Evolutionary conservation across 2,113 vertebrate genomes (phyloP).

Genomic region (Clupea harengus): DNA sequence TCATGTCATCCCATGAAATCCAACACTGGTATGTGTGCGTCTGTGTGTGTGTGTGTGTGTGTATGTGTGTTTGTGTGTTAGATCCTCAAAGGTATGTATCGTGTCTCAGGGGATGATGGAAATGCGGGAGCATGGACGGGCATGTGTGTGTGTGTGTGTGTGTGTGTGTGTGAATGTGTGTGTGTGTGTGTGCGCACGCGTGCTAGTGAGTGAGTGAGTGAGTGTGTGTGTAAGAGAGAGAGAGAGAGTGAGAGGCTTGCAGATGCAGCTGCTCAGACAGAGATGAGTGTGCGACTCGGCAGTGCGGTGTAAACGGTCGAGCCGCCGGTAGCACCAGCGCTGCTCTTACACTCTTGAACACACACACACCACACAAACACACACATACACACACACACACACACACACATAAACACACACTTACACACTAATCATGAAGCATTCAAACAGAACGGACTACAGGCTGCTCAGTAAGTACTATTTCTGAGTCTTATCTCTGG

Average conservation of each 20-base stretch:
- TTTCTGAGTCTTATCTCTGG: neutral
- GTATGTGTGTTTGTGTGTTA: constrained; percentile 27
- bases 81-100: constrained; percentile 55
- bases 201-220: neutral
- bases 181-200: neutral
- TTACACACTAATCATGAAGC: constrained; percentile 62
- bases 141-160: neutral
- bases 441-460: constrained; percentile 63
- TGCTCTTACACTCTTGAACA: neutral
- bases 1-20: neutral
- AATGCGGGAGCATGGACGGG: neutral
- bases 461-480: constrained; percentile 71
- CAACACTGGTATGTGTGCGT: neutral
- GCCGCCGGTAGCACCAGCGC: constrained; percentile 52
- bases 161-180: neutral
- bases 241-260: neutral
- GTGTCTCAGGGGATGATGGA: constrained; percentile 65
- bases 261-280: constrained; percentile 61
- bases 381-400: neutral
- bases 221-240: neutral
- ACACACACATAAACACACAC: neutral
- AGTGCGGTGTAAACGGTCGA: constrained; percentile 60
- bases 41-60: constrained; percentile 22
- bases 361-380: neutral
- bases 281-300: constrained; percentile 66